Evolutionary conservation across 1,140 invertebrate species (phyloP), one percentile per base, ranked within the genome.

Genomic region (Pemphigus obesinymphae): DNA sequence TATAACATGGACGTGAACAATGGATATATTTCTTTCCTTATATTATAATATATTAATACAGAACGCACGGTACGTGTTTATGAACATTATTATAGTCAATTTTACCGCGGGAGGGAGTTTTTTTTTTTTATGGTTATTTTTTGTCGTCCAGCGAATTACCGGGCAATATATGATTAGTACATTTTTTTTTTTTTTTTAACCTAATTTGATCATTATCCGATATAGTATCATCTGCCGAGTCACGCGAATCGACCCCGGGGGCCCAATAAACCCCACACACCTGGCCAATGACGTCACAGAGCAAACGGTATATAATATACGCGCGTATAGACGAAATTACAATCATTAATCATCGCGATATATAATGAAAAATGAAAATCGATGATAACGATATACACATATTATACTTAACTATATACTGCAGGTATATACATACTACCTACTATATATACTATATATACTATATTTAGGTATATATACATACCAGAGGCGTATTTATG

Each of bases 191-290:
- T 40, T 50, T 40, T 48, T 45, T 58, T 55, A 20, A 43, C 53
- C 55, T 80, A 80, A 80, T 80, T 80, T 80, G 76, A 80, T 80
- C 76, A 43, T 40, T 80, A 45, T 80, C 50, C 76, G 50, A 55
- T 78, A 55, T 61, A 20, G 55, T 80, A 80, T 80, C 76, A 80
- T 80, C 76, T 80, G 76, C 55, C 76, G 53, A 58, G 76, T 80
- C 76, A 80, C 76, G 76, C 53, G 55, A 80, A 80, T 80, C 76
- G 40, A 80, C 53, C 76, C 76, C 76, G 53, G 15, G 76, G 76
- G 76, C 76, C 76, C 55, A 63, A 80, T 80, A 58, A 80, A 55
- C 23, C 15, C 53, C 50, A 55, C 50, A 55, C 76, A 80, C 76
- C 76, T 80, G 76, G 76, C 2, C 53, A 37, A 80, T 80, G 76